phyloP scores from a whole-genome alignment of 2,113 vertebrate genomes.

The Etheostoma spectabile region DNA sequence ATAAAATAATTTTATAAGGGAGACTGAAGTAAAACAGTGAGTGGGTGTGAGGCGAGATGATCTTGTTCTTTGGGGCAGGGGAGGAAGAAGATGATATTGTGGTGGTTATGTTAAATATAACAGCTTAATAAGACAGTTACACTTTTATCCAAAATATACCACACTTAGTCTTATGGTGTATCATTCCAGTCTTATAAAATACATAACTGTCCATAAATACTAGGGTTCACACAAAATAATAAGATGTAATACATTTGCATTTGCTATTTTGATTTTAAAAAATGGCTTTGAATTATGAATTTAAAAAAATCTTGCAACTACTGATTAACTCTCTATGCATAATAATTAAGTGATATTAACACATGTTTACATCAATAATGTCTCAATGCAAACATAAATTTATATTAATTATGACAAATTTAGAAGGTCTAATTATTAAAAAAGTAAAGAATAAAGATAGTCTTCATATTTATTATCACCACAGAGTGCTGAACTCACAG shows the following conservation, averaged over 20 bases:
- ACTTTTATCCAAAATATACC: neutral
- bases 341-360: neutral
- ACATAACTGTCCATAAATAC: neutral
- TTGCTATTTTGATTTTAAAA: neutral
- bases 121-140: neutral
- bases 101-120: neutral
- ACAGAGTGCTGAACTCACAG: constrained; percentile 62
- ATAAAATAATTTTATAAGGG: too few species aligned
- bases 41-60: neutral
- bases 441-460: too few species aligned
- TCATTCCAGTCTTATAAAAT: neutral
- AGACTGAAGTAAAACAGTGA: neutral
- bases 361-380: neutral
- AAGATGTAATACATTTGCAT: neutral
- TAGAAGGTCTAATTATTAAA: too few species aligned
- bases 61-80: neutral
- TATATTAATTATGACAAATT: neutral
- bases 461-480: neutral
- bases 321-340: neutral
- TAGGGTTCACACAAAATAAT: neutral
- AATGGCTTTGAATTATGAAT: too few species aligned
- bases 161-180: neutral
- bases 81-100: neutral
- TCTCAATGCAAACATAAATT: neutral
- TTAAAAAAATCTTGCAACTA: too few species aligned